A percentile compares a stretch with the other conserved stretches of the same genome.
phyloP scores from a whole-genome alignment of 1,140 invertebrate species.

The Scaptomyza hsui region DNA sequence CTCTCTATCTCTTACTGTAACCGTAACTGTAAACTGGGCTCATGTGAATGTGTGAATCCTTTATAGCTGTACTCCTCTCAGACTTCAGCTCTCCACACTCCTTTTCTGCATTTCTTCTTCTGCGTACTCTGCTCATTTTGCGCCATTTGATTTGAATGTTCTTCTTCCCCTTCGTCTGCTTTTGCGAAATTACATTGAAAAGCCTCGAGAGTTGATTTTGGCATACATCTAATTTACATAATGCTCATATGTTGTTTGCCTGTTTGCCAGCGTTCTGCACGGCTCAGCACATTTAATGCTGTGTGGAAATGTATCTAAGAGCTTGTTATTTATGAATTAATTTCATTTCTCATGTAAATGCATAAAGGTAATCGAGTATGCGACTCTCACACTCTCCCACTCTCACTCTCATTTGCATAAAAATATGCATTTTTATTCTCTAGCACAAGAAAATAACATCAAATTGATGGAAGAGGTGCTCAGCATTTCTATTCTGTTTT shows the following conservation, averaged over 20 bases:
- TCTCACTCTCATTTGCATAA: conserved; percentile 19
- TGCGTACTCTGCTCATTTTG: conserved; percentile 33
- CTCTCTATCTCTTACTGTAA: not conserved
- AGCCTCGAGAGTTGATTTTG: conserved; percentile 74
- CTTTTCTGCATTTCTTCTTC: too few relatives aligned
- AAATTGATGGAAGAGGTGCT: conserved; percentile 13
- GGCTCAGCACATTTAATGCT: conserved; percentile 33
- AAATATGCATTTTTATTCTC: conserved; percentile 25
- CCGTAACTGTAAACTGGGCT: conserved; percentile 37
- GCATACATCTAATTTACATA: conserved; percentile 74
- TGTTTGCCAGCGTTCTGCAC: conserved; percentile 41
- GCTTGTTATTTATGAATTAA: conserved; percentile 79
- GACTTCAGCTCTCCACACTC: not conserved
- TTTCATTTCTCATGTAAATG: conserved; percentile 71
- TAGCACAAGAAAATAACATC: not conserved
- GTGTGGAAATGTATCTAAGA: conserved; percentile 56
- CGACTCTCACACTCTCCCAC: not conserved
- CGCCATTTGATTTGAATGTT: conserved; percentile 39
- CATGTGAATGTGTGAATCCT: conserved; percentile 73
- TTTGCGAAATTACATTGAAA: conserved; percentile 69
- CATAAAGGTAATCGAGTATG: conserved; percentile 72
- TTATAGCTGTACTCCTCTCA: conserved; percentile 29
- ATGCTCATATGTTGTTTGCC: conserved; percentile 70
- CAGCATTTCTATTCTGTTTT: not conserved
- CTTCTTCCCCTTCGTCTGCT: conserved; percentile 3